A percentile compares a stretch with the other conserved stretches of the same genome.
phyloP scores from a whole-genome alignment of 2,113 vertebrate species.

The Leiothrix lutea region DNA sequence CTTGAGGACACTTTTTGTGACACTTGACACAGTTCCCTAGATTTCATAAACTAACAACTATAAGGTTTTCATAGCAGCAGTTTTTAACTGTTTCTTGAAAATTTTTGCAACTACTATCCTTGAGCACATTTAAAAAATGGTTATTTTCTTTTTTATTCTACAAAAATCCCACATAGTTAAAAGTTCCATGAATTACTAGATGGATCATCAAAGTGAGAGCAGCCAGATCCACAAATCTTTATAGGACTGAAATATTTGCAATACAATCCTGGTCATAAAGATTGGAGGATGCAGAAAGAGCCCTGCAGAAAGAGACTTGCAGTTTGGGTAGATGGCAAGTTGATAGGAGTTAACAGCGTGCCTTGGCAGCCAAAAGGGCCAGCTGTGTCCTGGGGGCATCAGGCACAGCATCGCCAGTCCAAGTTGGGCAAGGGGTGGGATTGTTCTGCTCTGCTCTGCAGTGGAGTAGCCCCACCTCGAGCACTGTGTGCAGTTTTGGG shows the following conservation, averaged over 20 bases:
- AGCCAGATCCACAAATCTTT: background rate
- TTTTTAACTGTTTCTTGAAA: background rate
- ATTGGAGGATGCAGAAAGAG: background rate
- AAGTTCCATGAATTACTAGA: background rate
- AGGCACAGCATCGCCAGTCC: background rate
- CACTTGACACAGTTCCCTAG: background rate
- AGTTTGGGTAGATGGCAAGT: background rate
- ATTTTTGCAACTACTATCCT: background rate
- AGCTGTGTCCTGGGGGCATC: background rate
- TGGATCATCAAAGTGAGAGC: background rate
- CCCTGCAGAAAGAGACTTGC: background rate
- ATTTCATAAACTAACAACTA: background rate
- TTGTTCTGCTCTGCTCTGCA: background rate
- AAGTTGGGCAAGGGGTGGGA: accelerated
- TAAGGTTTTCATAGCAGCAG: background rate
- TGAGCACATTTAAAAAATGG: background rate
- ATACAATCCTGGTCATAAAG: background rate
- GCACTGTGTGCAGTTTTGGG: background rate
- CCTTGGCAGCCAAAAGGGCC: background rate
- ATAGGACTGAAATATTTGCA: background rate
- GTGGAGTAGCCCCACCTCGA: accelerated
- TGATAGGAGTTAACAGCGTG: background rate
- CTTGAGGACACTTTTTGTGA: background rate
- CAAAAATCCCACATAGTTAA: background rate
- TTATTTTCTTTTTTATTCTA: background rate